Conservation (phyloP, 2,888 invertebrate species). For the Drosophila hawaiiensis region DNA sequence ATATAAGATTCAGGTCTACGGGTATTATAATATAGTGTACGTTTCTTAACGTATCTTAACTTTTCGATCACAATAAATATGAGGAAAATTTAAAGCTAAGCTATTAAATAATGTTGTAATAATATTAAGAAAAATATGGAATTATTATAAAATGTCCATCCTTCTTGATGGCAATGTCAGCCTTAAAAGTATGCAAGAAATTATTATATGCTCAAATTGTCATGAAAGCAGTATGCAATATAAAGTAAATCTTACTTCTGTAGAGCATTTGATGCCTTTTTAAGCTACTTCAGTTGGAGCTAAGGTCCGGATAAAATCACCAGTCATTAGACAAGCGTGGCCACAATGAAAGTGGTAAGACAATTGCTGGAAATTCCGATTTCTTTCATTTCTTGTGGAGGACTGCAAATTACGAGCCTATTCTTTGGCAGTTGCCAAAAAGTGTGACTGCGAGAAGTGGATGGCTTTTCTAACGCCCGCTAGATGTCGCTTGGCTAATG, state of each 20-base stretch:
- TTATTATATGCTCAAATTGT: background rate
- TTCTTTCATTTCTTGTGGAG: constrained; percentile 8
- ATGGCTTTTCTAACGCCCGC: constrained; percentile 18
- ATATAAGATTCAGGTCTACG: no score
- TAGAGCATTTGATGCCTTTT: background rate
- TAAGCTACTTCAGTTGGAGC: background rate
- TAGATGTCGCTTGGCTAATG: constrained; percentile 52
- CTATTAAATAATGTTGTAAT: background rate
- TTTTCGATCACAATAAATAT: background rate
- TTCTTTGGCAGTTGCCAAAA: constrained; percentile 62
- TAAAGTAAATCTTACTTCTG: background rate
- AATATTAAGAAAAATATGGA: background rate
- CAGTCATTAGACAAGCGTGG: constrained; percentile 34
- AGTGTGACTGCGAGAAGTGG: constrained; percentile 28
- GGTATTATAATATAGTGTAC: no score
- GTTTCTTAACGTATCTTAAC: no score
- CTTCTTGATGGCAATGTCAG: background rate
- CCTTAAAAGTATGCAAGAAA: background rate
- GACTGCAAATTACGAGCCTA: constrained; percentile 55
- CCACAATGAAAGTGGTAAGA: constrained; percentile 33
- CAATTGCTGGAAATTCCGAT: constrained; percentile 28
- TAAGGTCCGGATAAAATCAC: constrained; percentile 8
- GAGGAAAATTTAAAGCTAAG: background rate
- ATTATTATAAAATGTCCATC: background rate
- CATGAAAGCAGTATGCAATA: background rate